Evolutionary conservation across 2,888 invertebrate species (phyloP), one percentile per base, ranked within the genome.

Genomic region (Coleophora flavipennella): DNA sequence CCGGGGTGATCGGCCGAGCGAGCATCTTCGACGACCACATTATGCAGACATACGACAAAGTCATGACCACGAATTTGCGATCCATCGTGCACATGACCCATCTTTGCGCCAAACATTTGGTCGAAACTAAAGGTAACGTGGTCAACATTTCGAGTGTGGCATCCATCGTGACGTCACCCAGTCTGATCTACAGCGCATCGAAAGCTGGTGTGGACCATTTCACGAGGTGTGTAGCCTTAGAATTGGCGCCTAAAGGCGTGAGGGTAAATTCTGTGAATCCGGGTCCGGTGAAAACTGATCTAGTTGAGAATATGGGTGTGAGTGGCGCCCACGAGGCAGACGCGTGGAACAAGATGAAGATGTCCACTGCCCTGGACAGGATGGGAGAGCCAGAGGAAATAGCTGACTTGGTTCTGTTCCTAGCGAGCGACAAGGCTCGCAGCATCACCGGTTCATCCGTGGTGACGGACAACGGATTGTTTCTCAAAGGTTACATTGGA

Each of bases 311-410:
- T 13, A 14, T 11, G 1, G 38, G 38, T 2, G 9, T 31, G 9
- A 20, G n/a, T 25, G 38, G n/a, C 12, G 38, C 7, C 12, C 12
- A 38, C 1, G 28, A 25, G 26, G 32, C 26, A 3, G 13, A 32
- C 13, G 1, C 37, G 12, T 50, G 83, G 0, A 88, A 89, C 58
- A 86, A 89, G 44, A 91, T 95, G 0, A 83, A 94, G 28, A 93
- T 93, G 0, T 45, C 50, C 12, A 45, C 53, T 3, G 41, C 55
- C 8, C 43, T 59, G 1, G 36, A 42, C 0, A 50, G 45, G 29
- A 42, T 55, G 2, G 48, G 50, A 1, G 52, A 62, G 1, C 33
- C 57, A 0, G 51, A 50, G 10, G 59, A 60, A 38, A 39, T 56
- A 1, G 54, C 50, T 2, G 49, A 58, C 4, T n/a, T 56, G 1